Evolutionary conservation across 92 coral and sea anemone species (phyloP), one percentile per base, ranked within the genome.

Genomic region (Paramuricea clavata): DNA sequence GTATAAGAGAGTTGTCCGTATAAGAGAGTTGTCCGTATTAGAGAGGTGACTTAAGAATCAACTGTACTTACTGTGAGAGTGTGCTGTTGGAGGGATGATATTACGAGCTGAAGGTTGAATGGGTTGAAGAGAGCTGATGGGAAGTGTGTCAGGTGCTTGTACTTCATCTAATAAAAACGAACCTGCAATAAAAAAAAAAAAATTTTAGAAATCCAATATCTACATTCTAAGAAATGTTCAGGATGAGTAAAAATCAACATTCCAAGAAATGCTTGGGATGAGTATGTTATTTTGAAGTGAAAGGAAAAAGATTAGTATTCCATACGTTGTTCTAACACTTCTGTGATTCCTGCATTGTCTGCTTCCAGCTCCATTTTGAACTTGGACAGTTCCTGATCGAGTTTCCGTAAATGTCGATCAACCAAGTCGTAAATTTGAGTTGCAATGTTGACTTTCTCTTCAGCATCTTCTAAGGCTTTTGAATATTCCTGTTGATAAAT

Each of bases 321-420:
- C 98, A 76, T 86, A 97, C 99, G 92, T 89, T 94, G 93, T 83
- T 97, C 99, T 17, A 97, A 78, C 6, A 94, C 76, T 92, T 97
- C 99, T 67, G 99, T 97, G 75, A 97, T 97, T 7, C 99, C 99
- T 65, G 99, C 99, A 97, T 94, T 97, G 73, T 97, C 99, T 8
- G 99, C 99, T 82, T 97, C 99, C 22, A 97, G 83, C 62, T 97
- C 99, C 99, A 97, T 94, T 88, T 97, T 97, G 71, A 97, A 97
- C 80, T 97, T 97, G 11, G 95, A 81, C 28, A 97, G 80, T 86
- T 97, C 99, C 87, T 97, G 99, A 52, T 97, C 99, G 59, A 97
- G 89, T 90, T 97, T 97, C 73, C 99, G 84, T 23, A 97, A 88
- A 69, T 97, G 99, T 87, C 95, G 92, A 74, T 97, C 99, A 72